Percentiles rank a stretch among this genome's conserved stretches.
These are phyloP conservation scores for Acanthurus tractus DNA, from an alignment of 2,797 vertebrate genomes.

Conservation along the genomic window DNA sequence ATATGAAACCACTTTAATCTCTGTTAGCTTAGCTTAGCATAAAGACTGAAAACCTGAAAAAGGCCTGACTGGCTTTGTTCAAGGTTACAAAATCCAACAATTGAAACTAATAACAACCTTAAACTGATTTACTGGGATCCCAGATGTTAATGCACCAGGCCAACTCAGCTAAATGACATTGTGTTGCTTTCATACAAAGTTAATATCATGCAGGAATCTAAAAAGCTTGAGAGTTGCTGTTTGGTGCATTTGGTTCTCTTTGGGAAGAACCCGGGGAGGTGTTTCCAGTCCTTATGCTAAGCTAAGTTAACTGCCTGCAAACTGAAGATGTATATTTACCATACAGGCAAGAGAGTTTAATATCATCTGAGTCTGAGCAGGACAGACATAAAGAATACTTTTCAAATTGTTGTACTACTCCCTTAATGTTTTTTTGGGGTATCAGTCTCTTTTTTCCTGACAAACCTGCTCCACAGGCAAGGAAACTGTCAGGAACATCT, in stretches of 20 bases:
- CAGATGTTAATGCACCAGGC: not conserved
- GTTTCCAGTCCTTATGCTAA: not conserved
- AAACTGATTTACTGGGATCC: not conserved
- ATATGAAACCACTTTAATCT: not conserved
- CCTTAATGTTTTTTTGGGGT: not conserved
- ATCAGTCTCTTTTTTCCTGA: conserved; percentile 3
- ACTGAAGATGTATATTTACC: not conserved
- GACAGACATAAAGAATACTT: not conserved
- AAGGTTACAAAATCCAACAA: not conserved
- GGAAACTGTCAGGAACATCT: conserved; percentile 16
- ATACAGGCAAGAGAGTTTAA: not conserved
- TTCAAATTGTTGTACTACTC: not conserved
- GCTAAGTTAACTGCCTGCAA: not conserved
- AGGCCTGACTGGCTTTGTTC: fast-evolving
- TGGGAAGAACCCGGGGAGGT: not conserved
- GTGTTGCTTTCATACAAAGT: too few relatives aligned
- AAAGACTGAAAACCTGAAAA: not conserved
- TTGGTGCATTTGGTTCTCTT: not conserved
- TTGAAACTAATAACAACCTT: not conserved
- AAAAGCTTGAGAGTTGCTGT: too few relatives aligned
- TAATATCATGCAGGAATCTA: too few relatives aligned
- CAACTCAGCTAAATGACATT: not conserved
- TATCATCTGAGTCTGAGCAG: not conserved
- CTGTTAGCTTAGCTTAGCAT: not conserved
- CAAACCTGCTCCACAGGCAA: conserved; percentile 3